Percentiles rank a stretch among this genome's conserved stretches.
phyloP scores from a whole-genome alignment of 2,113 vertebrate species.

The Leptosomus discolor region DNA sequence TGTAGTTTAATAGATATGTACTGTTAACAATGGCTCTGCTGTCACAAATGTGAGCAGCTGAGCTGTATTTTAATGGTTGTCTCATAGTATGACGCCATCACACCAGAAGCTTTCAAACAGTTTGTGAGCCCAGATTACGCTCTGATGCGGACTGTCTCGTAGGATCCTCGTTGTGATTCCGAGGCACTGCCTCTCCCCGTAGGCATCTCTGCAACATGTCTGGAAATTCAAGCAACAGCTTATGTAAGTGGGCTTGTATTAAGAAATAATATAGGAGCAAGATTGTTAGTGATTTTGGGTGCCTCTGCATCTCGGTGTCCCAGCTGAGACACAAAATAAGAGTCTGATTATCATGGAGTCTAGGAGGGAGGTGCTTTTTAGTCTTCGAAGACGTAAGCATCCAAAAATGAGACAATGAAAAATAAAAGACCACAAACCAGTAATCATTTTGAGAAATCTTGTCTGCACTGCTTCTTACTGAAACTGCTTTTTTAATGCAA shows the following conservation, averaged over 20 bases:
- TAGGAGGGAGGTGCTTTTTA: background rate
- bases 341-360: background rate
- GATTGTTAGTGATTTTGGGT: background rate
- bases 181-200: background rate
- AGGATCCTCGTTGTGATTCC: background rate
- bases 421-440: background rate
- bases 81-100: conserved; percentile 31
- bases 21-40: conserved; percentile 34
- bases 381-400: background rate
- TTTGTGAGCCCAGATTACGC: background rate
- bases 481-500: conserved; percentile 45
- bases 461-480: background rate
- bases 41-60: conserved; percentile 25
- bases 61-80: conserved; percentile 19
- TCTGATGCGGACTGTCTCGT: background rate
- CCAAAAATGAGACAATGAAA: background rate
- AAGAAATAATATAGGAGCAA: background rate
- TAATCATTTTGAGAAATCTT: background rate
- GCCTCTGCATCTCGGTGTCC: background rate
- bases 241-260: background rate
- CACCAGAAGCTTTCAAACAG: conserved; percentile 41
- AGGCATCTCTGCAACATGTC: conserved; percentile 12
- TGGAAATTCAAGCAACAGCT: conserved; percentile 12
- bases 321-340: conserved; percentile 4
- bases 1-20: conserved; percentile 24